Conservation (phyloP, 2,113 vertebrate genomes). For the Eptatretus burgeri region DNA sequence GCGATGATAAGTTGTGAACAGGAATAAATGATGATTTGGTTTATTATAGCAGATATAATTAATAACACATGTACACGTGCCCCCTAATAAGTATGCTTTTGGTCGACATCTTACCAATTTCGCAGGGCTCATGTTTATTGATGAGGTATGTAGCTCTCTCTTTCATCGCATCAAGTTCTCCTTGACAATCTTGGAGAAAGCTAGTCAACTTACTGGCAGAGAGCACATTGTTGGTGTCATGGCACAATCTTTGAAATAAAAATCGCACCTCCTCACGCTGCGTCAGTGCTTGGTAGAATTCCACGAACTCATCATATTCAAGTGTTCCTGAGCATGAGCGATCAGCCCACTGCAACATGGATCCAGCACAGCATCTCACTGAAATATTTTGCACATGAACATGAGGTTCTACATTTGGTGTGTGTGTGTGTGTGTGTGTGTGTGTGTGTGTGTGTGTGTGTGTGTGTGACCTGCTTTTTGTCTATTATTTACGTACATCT, state of each 20-base stretch:
- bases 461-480: too few species aligned
- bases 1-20: neutral
- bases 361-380: neutral
- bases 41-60: neutral
- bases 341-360: constrained; percentile 33
- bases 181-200: constrained; percentile 20
- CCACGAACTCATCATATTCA: constrained; percentile 54
- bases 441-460: too few species aligned
- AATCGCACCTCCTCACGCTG: constrained; percentile 39
- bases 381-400: too few species aligned
- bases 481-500: too few species aligned
- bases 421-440: too few species aligned
- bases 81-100: neutral
- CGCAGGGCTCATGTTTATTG: constrained; percentile 32
- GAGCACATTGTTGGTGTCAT: too few species aligned
- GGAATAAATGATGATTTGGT: too few species aligned
- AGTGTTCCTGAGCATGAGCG: constrained; percentile 30
- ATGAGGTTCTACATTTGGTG: too few species aligned
- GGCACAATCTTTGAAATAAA: too few species aligned
- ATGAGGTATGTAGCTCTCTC: constrained; percentile 16
- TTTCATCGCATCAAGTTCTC: too few species aligned
- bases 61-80: neutral
- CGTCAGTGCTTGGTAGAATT: constrained; percentile 65
- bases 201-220: constrained; percentile 11
- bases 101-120: constrained; percentile 26